Base-by-base conservation (phyloP, 2,113 vertebrate genomes). In the Mohoua ochrocephala region DNA sequence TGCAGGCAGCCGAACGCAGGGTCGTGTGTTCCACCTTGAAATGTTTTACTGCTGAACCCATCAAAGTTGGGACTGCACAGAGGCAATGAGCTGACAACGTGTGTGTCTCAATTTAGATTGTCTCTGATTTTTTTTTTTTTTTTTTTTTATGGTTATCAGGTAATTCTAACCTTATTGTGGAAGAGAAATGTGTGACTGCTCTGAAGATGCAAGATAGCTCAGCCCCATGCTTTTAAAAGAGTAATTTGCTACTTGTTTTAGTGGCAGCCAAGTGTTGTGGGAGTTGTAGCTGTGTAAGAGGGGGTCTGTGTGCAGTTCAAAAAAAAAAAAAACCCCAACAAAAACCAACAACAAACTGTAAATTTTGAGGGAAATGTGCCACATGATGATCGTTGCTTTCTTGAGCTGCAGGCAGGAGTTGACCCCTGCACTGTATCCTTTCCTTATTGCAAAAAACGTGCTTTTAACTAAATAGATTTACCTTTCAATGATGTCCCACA, bases 11-110 rank as follows among this genome's bases (percentile, higher is more conserved):
- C 39, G 17, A 47, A 3, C 23, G 13, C 35, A 19, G 30, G 13
- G 22, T 4, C 0, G 0, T 21, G 7, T 30, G 13, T 30, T 85
- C 41, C 37, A 6, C 27, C 39, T 27, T 39, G 22, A 35, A 42
- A 39, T 10, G 5, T 4, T 74, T 75, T n/a, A 12, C 21, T 39
- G 30, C 19, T 75, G 49, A 50, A 39, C 15, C 19, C 17, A 35
- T 41, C 35, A 3, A 28, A 41, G 14, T 9, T 30, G 61, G 27
- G 49, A 23, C 31, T 37, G 31, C n/a, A 37, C 6, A 28, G 41
- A 42, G 2, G 5, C 44, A 71, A 7, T 10, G 24, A 74, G 20
- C 42, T 74, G 73, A 21, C 31, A 47, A 18, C 0, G 0, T 7
- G 9, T 3, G 18, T 56, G 16, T n/a, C 60, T 82, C 47, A 47